Percentiles rank a stretch among this genome's conserved stretches.
Conservation (phyloP, 2,797 vertebrate species). For the Tapirus indicus region DNA sequence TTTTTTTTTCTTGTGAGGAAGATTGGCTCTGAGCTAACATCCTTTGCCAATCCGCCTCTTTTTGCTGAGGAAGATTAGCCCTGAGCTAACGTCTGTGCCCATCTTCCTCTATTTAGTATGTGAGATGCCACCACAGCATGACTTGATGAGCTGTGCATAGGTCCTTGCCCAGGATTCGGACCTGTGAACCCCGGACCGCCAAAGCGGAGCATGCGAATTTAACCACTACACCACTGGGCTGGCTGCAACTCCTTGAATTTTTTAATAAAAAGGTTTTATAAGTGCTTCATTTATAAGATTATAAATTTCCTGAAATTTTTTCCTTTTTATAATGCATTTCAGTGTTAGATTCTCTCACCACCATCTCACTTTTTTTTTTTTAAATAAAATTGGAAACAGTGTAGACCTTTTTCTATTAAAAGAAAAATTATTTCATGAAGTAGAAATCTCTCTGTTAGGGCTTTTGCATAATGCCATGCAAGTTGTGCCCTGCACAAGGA, state of each 20-base stretch:
- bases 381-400: not conserved
- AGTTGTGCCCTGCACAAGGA: not conserved
- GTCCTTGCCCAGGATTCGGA: too few relatives aligned
- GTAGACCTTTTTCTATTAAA: not conserved
- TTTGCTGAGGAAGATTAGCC: too few relatives aligned
- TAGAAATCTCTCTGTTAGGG: not conserved
- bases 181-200: too few relatives aligned
- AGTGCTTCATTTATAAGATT: conserved; percentile 44
- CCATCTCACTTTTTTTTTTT: not conserved
- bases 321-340: not conserved
- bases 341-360: not conserved
- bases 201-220: too few relatives aligned
- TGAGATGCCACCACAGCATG: too few relatives aligned
- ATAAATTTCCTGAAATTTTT: not conserved
- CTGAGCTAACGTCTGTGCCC: too few relatives aligned
- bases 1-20: not conserved
- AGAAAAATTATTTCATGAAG: not conserved
- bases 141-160: too few relatives aligned
- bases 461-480: not conserved
- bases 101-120: too few relatives aligned
- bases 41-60: too few relatives aligned
- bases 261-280: conserved; percentile 4
- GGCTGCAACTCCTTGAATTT: not conserved
- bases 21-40: too few relatives aligned
- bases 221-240: too few relatives aligned